These are phyloP conservation scores for Condylostylus longicornis DNA, from an alignment of 1,140 invertebrate species.

Conservation along the genomic window DNA sequence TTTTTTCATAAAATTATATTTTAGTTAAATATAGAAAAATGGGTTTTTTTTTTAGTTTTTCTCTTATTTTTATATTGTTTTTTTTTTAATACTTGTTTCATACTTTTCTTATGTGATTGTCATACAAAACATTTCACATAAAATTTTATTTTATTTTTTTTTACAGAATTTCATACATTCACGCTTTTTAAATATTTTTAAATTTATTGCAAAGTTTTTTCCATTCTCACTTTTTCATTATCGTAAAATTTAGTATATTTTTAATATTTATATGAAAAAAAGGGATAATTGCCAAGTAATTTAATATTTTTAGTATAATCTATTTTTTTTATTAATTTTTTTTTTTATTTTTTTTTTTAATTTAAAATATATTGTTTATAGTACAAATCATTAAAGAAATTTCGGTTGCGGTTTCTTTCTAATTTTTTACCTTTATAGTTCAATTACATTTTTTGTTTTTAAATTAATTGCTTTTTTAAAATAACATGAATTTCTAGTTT, in stretches of 20 bases:
- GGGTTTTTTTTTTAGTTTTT: constrained; percentile 16
- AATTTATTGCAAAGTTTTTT: neutral
- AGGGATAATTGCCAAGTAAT: no score
- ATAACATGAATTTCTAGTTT: no score
- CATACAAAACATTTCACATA: constrained; percentile 33
- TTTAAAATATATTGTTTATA: no score
- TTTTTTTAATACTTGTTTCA: constrained; percentile 14
- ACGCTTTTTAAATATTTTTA: neutral
- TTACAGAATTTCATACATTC: constrained; percentile 1
- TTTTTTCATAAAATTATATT: constrained; percentile 2
- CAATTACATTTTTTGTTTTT: no score
- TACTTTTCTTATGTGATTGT: constrained; percentile 31
- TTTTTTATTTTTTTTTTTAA: no score
- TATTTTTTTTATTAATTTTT: neutral
- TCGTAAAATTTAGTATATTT: no score
- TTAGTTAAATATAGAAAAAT: constrained; percentile 11
- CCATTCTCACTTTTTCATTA: no score
- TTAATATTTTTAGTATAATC: neutral
- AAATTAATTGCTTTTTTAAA: no score
- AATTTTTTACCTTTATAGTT: no score
- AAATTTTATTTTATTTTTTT: constrained; percentile 2
- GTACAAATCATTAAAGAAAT: no score
- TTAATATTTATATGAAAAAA: no score
- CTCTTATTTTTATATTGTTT: constrained; percentile 5
- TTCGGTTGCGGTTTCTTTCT: no score